Percentiles rank a stretch among this genome's conserved stretches.
Evolutionary conservation across 2,113 vertebrate species (phyloP).

Genomic region (Poeciliopsis occidentalis): DNA sequence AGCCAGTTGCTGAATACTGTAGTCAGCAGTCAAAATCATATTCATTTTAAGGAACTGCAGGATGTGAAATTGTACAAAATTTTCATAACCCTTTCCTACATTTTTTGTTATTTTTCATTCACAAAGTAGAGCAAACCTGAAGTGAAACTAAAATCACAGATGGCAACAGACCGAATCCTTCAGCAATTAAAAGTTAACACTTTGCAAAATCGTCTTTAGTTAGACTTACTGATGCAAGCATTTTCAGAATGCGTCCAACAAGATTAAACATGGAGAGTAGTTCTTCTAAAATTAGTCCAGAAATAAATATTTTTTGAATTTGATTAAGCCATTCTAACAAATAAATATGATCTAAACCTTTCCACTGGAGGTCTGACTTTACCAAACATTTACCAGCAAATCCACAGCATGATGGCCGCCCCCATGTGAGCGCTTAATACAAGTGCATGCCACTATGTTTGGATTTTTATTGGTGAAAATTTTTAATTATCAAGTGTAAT

Average conservation of each 20-base stretch:
- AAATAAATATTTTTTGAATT: too few species aligned
- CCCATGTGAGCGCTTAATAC: neutral
- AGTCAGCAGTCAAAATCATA: conserved; percentile 12
- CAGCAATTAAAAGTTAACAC: neutral
- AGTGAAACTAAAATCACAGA: too few species aligned
- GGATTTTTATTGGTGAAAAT: neutral
- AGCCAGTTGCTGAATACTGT: conserved; percentile 20
- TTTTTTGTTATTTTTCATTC: too few species aligned
- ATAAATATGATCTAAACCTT: too few species aligned
- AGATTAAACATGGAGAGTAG: neutral
- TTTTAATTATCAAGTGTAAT: too few species aligned
- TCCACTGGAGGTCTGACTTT: too few species aligned
- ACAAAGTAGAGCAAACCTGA: too few species aligned
- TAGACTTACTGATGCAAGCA: neutral
- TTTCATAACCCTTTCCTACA: neutral
- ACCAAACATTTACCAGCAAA: too few species aligned
- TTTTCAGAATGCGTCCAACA: neutral
- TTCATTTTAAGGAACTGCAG: neutral
- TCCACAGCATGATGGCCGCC: neutral
- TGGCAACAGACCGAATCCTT: neutral
- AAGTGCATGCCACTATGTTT: neutral
- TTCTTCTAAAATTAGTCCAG: neutral
- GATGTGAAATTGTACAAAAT: neutral
- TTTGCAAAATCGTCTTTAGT: neutral
- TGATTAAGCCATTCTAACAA: too few species aligned